These are phyloP conservation scores for Vannuccia rotundouncinata DNA, from an alignment of 2,888 invertebrate genomes.

Conservation along the genomic window DNA sequence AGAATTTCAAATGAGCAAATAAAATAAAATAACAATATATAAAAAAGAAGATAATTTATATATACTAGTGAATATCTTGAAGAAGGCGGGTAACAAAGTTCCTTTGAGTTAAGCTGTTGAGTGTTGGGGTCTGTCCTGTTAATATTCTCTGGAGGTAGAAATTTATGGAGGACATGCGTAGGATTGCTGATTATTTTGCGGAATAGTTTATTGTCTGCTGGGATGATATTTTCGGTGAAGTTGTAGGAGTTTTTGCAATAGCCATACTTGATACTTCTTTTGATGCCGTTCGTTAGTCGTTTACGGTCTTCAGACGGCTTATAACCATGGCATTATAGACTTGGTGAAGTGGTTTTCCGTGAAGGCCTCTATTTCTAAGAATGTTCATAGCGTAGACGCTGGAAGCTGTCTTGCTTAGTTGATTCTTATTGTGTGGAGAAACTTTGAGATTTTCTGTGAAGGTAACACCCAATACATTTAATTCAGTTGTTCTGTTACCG, in stretches of 20 bases:
- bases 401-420: conserved; percentile 3
- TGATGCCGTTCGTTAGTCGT: conserved; percentile 6
- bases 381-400: background rate
- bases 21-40: background rate
- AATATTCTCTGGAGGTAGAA: conserved; percentile 7
- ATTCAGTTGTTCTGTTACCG: conserved; percentile 16
- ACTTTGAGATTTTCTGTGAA: background rate
- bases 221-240: conserved; percentile 8
- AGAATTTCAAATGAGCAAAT: background rate
- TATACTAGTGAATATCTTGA: background rate
- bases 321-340: no score
- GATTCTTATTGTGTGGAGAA: background rate
- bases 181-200: conserved; percentile 10
- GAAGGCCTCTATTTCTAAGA: background rate
- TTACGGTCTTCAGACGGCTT: conserved; percentile 21
- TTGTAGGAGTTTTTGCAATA: conserved; percentile 14
- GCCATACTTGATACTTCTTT: conserved; percentile 18
- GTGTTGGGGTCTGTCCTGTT: background rate
- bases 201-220: conserved; percentile 11
- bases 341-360: no score
- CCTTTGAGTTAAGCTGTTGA: background rate
- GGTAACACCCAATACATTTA: conserved; percentile 8
- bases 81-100: conserved; percentile 19
- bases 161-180: conserved; percentile 8
- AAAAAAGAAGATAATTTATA: background rate